Percentiles rank a stretch among this genome's conserved stretches.
Conservation (phyloP, 2,888 invertebrate genomes). For the Drosophila kambysellisi region DNA sequence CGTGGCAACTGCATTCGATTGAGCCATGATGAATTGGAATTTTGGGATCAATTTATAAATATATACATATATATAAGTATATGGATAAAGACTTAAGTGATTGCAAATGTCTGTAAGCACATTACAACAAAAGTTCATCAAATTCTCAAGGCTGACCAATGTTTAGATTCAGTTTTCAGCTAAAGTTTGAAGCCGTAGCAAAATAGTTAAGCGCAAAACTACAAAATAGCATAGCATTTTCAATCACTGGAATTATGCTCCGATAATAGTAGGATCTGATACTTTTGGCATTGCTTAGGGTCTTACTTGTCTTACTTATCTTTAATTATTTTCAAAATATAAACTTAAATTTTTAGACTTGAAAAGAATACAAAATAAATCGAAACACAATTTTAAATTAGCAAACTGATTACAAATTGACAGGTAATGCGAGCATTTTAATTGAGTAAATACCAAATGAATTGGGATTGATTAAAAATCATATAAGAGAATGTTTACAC, state of each 20-base stretch:
- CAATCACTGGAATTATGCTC: too few relatives aligned
- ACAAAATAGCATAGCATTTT: neutral
- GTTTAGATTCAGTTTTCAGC: neutral
- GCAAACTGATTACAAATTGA: neutral
- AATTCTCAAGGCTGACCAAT: neutral
- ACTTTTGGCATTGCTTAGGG: neutral
- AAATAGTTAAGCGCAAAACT: neutral
- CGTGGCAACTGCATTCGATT: conserved; percentile 21
- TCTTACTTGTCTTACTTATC: neutral
- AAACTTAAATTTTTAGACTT: neutral
- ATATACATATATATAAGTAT: neutral
- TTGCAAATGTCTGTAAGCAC: neutral
- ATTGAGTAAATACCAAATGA: neutral
- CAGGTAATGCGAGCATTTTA: too few relatives aligned
- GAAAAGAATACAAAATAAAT: neutral
- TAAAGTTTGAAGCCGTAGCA: neutral
- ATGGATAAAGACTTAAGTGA: neutral
- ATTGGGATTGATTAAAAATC: neutral
- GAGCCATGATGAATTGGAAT: conserved; percentile 20
- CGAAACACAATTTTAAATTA: neutral
- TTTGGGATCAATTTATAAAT: neutral
- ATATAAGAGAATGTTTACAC: neutral
- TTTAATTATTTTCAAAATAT: neutral
- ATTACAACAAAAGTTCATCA: neutral
- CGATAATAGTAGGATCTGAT: neutral